Base-by-base conservation (phyloP, 2,888 invertebrate species). In the Scelioninae gen. 2 region DNA sequence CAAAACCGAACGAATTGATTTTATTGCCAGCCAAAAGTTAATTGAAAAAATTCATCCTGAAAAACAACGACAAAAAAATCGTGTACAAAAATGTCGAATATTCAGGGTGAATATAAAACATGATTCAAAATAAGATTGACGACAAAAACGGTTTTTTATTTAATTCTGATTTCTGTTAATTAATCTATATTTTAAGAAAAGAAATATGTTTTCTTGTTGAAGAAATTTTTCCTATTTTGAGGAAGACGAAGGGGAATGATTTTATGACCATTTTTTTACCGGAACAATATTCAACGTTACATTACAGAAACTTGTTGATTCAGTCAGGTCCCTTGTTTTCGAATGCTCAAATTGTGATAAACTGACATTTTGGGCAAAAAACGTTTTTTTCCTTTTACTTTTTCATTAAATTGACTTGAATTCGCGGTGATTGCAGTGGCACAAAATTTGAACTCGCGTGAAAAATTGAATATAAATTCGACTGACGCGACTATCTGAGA, bases 281-380 rank as follows among this genome's bases (percentile, higher is more conserved):
- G n/a, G n/a, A n/a, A n/a, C n/a, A n/a, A n/a, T n/a, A n/a, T n/a
- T n/a, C n/a, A n/a, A n/a, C n/a, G n/a, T n/a, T n/a, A n/a, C n/a
- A n/a, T n/a, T n/a, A n/a, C n/a, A n/a, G 46, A 13, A 48, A 48
- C 46, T 48, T 48, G 46, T 48, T 48, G 46, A 48, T 48, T 48
- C 31, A n/a, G 16, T 41, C 10, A 9, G 9, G 3, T 18, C 9
- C 1, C 18, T 18, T 16, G 9, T 31, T 31, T 31, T 31, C 10
- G 31, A 31, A 9, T 31, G 31, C 10, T 31, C 31, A 31, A 31
- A 31, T 31, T 2, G 31, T 31, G 9, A 31, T 9, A 31, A 31
- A 31, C 5, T 31, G 9, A 31, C 22, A 22, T 2, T 31, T 9
- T 4, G 31, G n/a, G n/a, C n/a, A n/a, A n/a, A 31, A 31, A 31